phyloP scores from a whole-genome alignment of 2,888 invertebrate genomes.

The Tinea pellionella region DNA sequence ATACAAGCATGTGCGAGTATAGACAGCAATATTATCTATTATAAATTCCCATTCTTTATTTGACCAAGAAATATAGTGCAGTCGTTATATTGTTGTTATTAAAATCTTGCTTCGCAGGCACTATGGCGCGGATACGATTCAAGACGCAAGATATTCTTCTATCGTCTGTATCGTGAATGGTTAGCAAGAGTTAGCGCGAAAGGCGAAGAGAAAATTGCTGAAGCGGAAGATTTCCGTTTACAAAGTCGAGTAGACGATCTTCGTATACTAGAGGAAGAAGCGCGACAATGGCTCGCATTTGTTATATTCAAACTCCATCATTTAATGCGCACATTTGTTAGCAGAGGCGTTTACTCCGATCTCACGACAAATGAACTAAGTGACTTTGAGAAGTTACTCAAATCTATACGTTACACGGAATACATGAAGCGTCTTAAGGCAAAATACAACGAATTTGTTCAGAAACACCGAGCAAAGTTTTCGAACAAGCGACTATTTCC shows the following conservation, averaged over 20 bases:
- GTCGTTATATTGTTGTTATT: background rate
- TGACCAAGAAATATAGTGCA: background rate
- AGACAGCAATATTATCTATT: too few relatives aligned
- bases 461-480: slow-evolving; percentile 48
- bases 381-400: slow-evolving; percentile 52
- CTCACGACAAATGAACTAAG: slow-evolving; percentile 39
- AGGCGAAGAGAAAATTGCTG: slow-evolving; percentile 46
- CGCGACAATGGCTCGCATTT: slow-evolving; percentile 54
- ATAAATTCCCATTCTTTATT: too few relatives aligned
- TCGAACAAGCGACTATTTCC: slow-evolving; percentile 56
- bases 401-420: slow-evolving; percentile 52
- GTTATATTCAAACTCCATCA: slow-evolving; percentile 60
- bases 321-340: slow-evolving; percentile 44
- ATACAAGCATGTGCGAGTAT: too few relatives aligned
- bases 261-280: slow-evolving; percentile 52
- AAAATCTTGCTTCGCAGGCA: slow-evolving; percentile 28
- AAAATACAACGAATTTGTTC: slow-evolving; percentile 57
- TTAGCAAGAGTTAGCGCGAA: slow-evolving; percentile 43
- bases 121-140: slow-evolving; percentile 54
- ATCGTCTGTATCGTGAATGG: slow-evolving; percentile 51
- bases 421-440: slow-evolving; percentile 51
- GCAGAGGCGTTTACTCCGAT: slow-evolving; percentile 51
- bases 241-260: slow-evolving; percentile 52
- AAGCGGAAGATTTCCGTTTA: slow-evolving; percentile 50
- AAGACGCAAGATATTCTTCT: slow-evolving; percentile 49